Evolutionary conservation across 2,113 vertebrate genomes (phyloP).

Genomic region (Xiphophorus hellerii): DNA sequence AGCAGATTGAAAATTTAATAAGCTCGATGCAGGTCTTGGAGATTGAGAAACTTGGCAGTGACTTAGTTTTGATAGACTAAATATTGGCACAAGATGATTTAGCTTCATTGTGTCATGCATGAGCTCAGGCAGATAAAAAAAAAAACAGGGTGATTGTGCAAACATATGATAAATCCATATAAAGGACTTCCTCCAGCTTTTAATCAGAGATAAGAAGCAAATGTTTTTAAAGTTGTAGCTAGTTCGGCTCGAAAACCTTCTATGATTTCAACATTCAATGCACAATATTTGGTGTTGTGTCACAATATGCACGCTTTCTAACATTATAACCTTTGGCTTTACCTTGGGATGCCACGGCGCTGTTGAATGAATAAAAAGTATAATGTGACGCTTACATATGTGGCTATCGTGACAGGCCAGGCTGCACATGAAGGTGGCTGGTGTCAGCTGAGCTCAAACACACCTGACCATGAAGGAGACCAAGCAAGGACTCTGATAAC

Average conservation of each 20-base stretch:
- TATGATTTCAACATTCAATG: neutral
- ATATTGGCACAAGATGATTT: conserved; percentile 51
- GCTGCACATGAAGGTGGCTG: conserved; percentile 37
- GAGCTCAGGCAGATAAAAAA: conserved; percentile 54
- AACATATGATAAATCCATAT: conserved; percentile 63
- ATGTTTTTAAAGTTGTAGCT: conserved; percentile 25
- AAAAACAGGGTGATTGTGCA: conserved; percentile 50
- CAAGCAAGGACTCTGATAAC: conserved; percentile 38
- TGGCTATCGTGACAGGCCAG: conserved; percentile 28
- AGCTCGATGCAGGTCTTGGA: conserved; percentile 55
- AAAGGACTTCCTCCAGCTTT: conserved; percentile 34
- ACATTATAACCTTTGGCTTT: neutral
- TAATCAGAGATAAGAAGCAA: conserved; percentile 44
- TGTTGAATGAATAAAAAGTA: conserved; percentile 23
- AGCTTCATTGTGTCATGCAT: conserved; percentile 48
- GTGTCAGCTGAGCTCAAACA: conserved; percentile 34
- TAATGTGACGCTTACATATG: conserved; percentile 1
- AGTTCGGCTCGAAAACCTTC: neutral
- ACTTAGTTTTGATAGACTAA: conserved; percentile 64
- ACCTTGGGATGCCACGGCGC: neutral
- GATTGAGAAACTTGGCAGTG: conserved; percentile 70
- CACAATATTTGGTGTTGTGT: conserved; percentile 12
- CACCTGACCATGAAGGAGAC: conserved; percentile 45
- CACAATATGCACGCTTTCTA: conserved; percentile 5
- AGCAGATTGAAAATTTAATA: conserved; percentile 79